A percentile compares a stretch with the other conserved stretches of the same genome.
Conservation (phyloP, 2,797 vertebrate genomes). For the Chiroxiphia lanceolata region DNA sequence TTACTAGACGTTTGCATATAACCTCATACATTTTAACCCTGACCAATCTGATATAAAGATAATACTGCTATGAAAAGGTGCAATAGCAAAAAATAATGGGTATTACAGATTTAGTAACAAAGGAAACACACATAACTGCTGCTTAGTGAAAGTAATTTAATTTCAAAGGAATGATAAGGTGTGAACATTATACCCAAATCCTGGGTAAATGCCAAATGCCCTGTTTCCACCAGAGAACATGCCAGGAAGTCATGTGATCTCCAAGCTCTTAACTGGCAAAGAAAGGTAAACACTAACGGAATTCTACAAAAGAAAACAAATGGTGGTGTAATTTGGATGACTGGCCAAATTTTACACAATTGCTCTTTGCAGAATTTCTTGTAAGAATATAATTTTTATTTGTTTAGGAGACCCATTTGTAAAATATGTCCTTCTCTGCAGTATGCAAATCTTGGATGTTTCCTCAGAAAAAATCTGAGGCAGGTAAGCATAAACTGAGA, state of each 20-base stretch:
- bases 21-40: neutral
- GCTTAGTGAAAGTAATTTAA: neutral
- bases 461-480: neutral
- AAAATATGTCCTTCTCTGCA: neutral
- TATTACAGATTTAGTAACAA: neutral
- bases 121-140: neutral
- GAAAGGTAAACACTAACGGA: neutral
- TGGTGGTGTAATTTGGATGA: neutral
- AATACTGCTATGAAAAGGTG: neutral
- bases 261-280: neutral
- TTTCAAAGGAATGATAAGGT: neutral
- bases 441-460: neutral
- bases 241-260: neutral
- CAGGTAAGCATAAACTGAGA: neutral
- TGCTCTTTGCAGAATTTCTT: neutral
- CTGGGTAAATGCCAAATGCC: neutral
- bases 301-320: neutral
- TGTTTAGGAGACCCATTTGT: neutral
- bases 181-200: neutral
- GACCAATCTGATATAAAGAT: neutral
- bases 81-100: neutral
- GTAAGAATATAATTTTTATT: neutral
- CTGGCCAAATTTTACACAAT: neutral
- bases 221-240: neutral
- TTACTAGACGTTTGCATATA: neutral